Evolutionary conservation across 2,797 vertebrate genomes (phyloP), one percentile per base, ranked within the genome.

Genomic region (Lepilemur septentrionalis): DNA sequence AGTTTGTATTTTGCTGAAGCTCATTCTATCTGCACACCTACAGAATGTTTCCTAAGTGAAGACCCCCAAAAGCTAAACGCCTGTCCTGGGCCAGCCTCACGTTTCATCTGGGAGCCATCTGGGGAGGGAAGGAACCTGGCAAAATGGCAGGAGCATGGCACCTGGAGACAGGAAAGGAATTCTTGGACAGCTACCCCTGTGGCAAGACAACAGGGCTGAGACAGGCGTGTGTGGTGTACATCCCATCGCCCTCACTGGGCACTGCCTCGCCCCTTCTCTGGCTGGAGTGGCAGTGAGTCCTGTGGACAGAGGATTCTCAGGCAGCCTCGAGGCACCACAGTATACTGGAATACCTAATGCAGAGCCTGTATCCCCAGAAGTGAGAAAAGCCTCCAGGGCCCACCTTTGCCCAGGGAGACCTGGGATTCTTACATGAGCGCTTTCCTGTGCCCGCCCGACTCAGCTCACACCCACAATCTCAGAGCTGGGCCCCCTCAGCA

Each of bases 121-220:
- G 70, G 48, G n/a, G 73, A 80, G 84, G 70, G 55, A 73, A 50
- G 76, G 46, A 76, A 75, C 30, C 67, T 91, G 92, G 85, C 50
- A 52, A 69, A n/a, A 38, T 57, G 61, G 86, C 57, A 35, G 43
- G 20, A 55, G 20, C 11, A 12, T 30, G 85, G 76, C 2, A 17
- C 48, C 57, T 59, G 15, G 43, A 91, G 83, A 63, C 59, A 96
- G 81, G 85, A 83, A 92, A 70, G 10, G 43, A 28, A 82, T 85
- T 95, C 73, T 72, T 65, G 43, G 92, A n/a, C 30, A 48, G 92
- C 25, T 46, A 70, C 2, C 18, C 17, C 30, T 65, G 9, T 69
- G 91, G 76, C 38, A 41, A 93, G 78, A 63, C 48, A 61, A 78
- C 1, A 48, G n/a, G 28, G 30, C 35, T 3, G 18, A 82, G 65